Evolutionary conservation across 2,797 vertebrate genomes (phyloP), one percentile per base, ranked within the genome.

Genomic region (Parambassis ranga): DNA sequence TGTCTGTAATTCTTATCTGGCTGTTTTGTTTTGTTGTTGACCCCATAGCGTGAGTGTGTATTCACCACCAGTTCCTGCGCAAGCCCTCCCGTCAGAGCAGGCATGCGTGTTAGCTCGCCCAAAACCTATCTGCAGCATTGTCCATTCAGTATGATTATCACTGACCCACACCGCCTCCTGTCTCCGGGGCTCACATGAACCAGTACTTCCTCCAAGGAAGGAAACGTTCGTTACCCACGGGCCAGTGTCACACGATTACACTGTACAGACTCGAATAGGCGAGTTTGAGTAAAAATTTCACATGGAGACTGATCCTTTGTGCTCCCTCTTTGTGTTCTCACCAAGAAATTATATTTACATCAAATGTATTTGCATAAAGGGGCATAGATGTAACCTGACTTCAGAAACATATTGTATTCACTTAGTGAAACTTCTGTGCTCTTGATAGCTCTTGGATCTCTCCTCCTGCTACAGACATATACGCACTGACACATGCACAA

Each of bases 161-260:
- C 85, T 81, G 80, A 86, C 79, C 79, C 80, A 86, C 89, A 90
- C 85, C 39, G 64, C 85, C 90, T 90, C 88, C 88, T 90, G 90
- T 90, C 88, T 88, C 87, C 79, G 83, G 89, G 79, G 71, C 86
- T 86, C 83, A 77, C 85, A 87, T 85, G 86, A 87, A 79, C 86
- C 87, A 86, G 63, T 63, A 76, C 81, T 92, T 92, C 91, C 91
- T 92, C 66, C 50, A 1, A 89, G 91, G 91, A 92, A 92, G 91
- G 91, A 92, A 92, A 84, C 16, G 79, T 85, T 86, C 67, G 77
- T 91, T 90, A 87, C 83, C 83, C 72, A 75, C 66, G 24, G 68
- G 67, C 77, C 69, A 23, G 65, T 78, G 84, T 87, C 85, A 85
- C 86, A 90, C 52, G 50, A 76, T 70, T 67, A 26, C 59, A 76